Evolutionary conservation across 2,797 vertebrate species (phyloP).

Genomic region (Hylomyscus alleni): DNA sequence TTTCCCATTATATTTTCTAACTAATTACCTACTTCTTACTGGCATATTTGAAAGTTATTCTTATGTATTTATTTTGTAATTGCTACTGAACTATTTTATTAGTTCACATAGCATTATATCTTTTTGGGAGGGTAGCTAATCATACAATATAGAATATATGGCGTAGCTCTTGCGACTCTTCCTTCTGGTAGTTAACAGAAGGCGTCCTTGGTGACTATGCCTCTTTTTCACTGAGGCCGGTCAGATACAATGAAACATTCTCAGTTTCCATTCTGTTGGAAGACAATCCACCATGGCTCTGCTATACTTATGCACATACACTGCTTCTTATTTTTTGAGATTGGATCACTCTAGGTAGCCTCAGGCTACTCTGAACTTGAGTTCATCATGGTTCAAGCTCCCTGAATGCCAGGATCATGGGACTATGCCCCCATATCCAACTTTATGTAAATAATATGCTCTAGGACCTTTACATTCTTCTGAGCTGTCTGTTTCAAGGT

Average conservation of each 20-base stretch:
- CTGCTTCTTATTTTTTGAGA: not conserved
- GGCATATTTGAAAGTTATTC: constrained; percentile 60
- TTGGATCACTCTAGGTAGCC: not conserved
- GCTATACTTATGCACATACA: not conserved
- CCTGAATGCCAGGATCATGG: not conserved
- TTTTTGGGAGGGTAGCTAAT: constrained; percentile 18
- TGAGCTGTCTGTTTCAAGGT: constrained; percentile 10
- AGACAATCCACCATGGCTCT: not conserved
- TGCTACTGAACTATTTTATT: constrained; percentile 62
- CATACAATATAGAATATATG: not conserved
- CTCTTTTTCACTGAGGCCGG: not conserved
- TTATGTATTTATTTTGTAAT: constrained; percentile 69
- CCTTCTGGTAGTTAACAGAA: not conserved
- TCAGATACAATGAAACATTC: not conserved
- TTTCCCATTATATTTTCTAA: constrained; percentile 65
- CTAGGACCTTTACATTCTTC: not conserved
- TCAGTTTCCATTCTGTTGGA: not conserved
- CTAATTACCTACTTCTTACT: constrained; percentile 68
- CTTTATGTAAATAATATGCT: not conserved
- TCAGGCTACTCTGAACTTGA: not conserved
- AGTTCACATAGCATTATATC: constrained; percentile 39
- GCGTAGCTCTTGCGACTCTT: not conserved
- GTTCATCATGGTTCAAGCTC: no score
- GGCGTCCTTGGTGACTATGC: not conserved
- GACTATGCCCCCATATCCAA: not conserved